Percentiles rank a stretch among this genome's conserved stretches.
These are phyloP conservation scores for Eupithecia insigniata DNA, from an alignment of 2,888 invertebrate genomes.

Conservation along the genomic window DNA sequence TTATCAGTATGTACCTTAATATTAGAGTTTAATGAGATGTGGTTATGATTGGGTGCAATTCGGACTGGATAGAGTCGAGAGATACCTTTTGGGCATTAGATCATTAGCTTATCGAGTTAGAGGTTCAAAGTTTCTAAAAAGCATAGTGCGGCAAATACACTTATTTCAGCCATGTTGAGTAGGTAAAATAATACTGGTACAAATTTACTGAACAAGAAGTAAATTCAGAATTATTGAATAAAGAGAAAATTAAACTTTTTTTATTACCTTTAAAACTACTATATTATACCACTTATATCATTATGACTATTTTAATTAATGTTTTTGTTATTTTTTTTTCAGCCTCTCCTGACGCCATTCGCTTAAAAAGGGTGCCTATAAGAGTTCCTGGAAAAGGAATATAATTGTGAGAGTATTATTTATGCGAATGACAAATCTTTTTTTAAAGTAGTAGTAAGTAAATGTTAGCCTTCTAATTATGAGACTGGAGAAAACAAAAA, in stretches of 20 bases:
- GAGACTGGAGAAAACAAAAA: not conserved
- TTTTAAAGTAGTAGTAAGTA: not conserved
- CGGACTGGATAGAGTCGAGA: not conserved
- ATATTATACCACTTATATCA: no score
- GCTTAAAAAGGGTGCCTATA: not conserved
- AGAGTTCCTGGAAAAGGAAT: not conserved
- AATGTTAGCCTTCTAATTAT: not conserved
- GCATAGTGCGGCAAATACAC: no score
- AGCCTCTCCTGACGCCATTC: not conserved
- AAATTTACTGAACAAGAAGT: no score
- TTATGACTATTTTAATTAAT: no score
- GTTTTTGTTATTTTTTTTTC: not conserved
- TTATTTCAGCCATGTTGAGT: not conserved
- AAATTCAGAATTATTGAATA: no score
- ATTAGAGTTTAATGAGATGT: slow-evolving; percentile 52
- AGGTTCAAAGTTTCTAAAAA: not conserved
- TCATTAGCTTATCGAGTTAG: not conserved
- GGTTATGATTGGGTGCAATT: slow-evolving; percentile 8
- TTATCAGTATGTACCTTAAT: slow-evolving; percentile 2
- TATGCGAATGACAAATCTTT: not conserved
- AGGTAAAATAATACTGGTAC: not conserved
- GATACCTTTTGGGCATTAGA: not conserved
- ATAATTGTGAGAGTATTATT: not conserved
- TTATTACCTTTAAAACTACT: no score
- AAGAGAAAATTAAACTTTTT: no score